Base-by-base conservation (phyloP, 2,113 vertebrate genomes). In the Etheostoma spectabile region DNA sequence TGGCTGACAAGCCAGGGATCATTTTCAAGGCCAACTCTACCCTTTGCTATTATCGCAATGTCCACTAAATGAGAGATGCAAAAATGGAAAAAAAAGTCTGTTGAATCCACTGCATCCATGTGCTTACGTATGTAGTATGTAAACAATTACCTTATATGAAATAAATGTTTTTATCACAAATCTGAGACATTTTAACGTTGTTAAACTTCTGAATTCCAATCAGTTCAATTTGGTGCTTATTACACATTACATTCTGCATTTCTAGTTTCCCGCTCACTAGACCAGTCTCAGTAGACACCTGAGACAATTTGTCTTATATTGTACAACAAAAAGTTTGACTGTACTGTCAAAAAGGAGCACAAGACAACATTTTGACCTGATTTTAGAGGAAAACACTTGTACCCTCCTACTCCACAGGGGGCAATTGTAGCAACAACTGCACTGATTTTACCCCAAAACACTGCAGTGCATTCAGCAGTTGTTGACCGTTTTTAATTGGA, bases 131-230 rank as follows among this genome's bases (percentile, higher is more conserved):
- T 95, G 93, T 94, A 94, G 92, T 95, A 92, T 95, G 95, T 95
- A 94, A 94, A 94, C 92, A 92, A 88, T 91, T 93, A 93, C 90
- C 94, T 93, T 95, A 95, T 86, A 88, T 92, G 69, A 92, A 95
- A 95, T 95, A 95, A 95, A 95, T 91, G 90, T 93, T 95, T 95
- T 95, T 94, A 95, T 95, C 89, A 91, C 92, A 94, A 94, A 87
- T 84, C 81, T 94, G 91, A 85, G 89, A 92, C 83, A 92, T 93
- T 91, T 94, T 90, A 93, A 90, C 83, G 49, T 91, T 63, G 86
- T 91, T 89, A 90, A 90, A 88, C 69, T 59, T 88, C 77, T 91
- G 86, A 84, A 85, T 88, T 85, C 45, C 77, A 71, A 65, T 90
- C 66, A 68, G 74, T 86, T 89, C 11, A 83, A 75, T 88, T 84